Percentiles rank a stretch among this genome's conserved stretches.
These are phyloP conservation scores for Ganaspis brasiliensis DNA, from an alignment of 2,888 invertebrate genomes.

Conservation along the genomic window DNA sequence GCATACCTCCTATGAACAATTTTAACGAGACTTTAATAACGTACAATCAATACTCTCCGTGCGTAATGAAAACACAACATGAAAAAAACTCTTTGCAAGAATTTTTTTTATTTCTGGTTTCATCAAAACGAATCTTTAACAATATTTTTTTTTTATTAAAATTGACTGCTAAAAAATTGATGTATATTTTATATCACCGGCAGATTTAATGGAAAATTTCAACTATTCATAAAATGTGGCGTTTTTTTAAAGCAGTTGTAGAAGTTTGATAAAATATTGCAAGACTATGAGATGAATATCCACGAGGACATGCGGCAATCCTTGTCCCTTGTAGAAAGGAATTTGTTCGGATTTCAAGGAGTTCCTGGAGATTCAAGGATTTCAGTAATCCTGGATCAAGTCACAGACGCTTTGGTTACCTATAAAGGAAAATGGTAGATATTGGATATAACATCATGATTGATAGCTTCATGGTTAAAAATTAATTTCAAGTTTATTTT, in stretches of 20 bases:
- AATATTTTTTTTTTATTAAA: no score
- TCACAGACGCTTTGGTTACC: conserved; percentile 23
- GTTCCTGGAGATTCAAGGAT: conserved; percentile 26
- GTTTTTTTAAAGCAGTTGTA: neutral
- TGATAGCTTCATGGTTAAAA: neutral
- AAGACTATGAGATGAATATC: conserved; percentile 7
- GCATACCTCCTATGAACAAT: neutral
- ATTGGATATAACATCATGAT: neutral
- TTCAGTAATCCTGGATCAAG: conserved; percentile 27
- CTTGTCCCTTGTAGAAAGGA: conserved; percentile 30
- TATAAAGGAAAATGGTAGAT: neutral
- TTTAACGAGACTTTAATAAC: neutral
- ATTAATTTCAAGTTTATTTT: no score
- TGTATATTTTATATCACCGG: no score
- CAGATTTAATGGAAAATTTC: no score
- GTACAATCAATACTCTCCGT: neutral
- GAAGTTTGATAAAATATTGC: neutral
- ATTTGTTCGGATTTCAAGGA: conserved; percentile 35
- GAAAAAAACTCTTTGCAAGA: neutral
- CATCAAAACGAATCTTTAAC: no score
- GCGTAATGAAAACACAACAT: no score
- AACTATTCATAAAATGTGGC: no score
- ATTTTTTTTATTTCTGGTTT: neutral
- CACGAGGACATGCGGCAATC: conserved; percentile 9
- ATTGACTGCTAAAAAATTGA: no score